Evolutionary conservation across 2,888 invertebrate genomes (phyloP).

Genomic region (Sinotaia quadrata): DNA sequence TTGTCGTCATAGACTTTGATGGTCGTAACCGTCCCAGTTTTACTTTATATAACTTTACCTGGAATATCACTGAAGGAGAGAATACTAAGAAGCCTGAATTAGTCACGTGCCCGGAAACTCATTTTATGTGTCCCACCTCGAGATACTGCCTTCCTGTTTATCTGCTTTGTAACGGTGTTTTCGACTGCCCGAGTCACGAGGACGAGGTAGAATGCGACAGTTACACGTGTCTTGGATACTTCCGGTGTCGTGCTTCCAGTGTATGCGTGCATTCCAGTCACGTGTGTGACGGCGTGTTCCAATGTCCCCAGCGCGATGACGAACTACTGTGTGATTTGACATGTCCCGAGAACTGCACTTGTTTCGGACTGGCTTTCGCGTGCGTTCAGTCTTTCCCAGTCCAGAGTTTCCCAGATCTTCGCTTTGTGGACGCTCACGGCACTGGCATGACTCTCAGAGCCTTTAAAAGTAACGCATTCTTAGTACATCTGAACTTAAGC

Average conservation of each 20-base stretch:
- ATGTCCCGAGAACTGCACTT: background rate
- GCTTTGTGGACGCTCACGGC: background rate
- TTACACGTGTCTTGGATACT: background rate
- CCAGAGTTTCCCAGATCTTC: background rate
- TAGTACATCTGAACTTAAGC: background rate
- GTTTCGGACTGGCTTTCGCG: background rate
- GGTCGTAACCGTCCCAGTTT: too few species aligned
- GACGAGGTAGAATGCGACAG: background rate
- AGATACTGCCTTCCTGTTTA: background rate
- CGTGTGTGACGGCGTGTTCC: background rate
- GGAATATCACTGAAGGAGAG: too few species aligned
- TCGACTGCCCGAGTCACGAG: background rate
- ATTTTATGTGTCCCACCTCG: background rate
- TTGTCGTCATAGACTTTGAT: too few species aligned
- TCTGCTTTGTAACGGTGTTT: background rate
- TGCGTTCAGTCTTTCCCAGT: background rate
- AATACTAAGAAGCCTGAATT: too few species aligned
- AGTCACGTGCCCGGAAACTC: background rate
- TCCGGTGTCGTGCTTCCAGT: background rate
- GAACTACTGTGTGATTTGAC: background rate
- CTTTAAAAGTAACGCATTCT: background rate
- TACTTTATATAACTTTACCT: too few species aligned
- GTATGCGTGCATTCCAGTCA: background rate
- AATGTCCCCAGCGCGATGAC: background rate
- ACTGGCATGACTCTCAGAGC: background rate